Conservation (phyloP, 2,797 vertebrate genomes). For the Tokudaia tokunoshimensis region DNA sequence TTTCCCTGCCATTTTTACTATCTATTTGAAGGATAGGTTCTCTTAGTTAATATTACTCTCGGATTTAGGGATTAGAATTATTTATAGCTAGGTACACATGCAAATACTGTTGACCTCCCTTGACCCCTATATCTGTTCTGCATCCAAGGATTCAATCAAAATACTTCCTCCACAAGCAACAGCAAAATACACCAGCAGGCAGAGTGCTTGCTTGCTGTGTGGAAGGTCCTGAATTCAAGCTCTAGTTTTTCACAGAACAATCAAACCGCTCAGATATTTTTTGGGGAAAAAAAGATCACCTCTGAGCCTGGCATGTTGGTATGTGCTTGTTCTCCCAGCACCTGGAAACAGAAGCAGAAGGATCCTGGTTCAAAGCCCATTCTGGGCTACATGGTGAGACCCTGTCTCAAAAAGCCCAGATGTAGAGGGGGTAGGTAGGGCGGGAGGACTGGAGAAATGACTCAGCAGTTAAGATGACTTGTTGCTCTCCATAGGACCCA, state of each 20-base stretch:
- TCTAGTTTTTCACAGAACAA: neutral
- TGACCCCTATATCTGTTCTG: neutral
- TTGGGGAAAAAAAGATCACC: neutral
- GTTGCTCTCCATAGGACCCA: neutral
- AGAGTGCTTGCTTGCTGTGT: neutral
- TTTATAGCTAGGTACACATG: neutral
- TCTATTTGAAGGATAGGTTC: neutral
- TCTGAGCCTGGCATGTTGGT: neutral
- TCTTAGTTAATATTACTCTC: conserved; percentile 42
- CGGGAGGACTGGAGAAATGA: neutral
- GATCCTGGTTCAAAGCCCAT: neutral
- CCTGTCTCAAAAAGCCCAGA: neutral
- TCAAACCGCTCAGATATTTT: neutral
- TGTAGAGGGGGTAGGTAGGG: neutral
- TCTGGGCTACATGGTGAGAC: neutral
- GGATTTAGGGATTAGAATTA: neutral
- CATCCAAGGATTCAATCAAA: neutral
- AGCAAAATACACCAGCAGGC: neutral
- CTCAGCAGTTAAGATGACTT: neutral
- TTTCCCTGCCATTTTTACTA: neutral
- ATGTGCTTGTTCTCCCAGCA: neutral
- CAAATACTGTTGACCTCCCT: neutral
- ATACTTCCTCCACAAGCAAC: neutral
- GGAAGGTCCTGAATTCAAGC: neutral
- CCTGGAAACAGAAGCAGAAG: neutral